Conservation (phyloP, 53 echinoderm and acorn worm genomes). For the Henricia sp. region DNA sequence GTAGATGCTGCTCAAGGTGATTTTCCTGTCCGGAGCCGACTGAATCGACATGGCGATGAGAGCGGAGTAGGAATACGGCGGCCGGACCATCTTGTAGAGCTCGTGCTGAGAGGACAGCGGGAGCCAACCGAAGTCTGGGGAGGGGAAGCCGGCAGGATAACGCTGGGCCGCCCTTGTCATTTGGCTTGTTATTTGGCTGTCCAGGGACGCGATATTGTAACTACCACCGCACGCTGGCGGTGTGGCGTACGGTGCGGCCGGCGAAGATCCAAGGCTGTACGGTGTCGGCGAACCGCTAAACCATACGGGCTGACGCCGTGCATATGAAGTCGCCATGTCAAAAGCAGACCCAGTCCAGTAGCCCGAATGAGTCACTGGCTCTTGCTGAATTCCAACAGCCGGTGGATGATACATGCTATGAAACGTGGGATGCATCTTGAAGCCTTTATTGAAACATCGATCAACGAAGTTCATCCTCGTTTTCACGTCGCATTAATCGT, state of each 20-base stretch:
- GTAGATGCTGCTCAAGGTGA: constrained; percentile 96
- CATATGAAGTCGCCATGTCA: constrained; percentile 43
- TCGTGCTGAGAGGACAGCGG: constrained; percentile 87
- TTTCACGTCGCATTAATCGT: too few relatives aligned
- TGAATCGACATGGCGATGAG: constrained; percentile 99
- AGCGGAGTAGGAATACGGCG: constrained; percentile 97
- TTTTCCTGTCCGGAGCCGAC: constrained; percentile 75
- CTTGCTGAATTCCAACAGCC: constrained; percentile 35
- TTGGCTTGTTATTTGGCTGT: too few relatives aligned
- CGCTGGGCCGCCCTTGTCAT: constrained; percentile 5
- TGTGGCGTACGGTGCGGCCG: constrained; percentile 38
- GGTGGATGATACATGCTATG: constrained; percentile 50
- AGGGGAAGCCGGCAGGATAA: constrained; percentile 28
- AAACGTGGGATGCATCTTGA: constrained; percentile 34
- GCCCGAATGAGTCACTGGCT: constrained; percentile 8
- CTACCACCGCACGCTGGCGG: constrained; percentile 33
- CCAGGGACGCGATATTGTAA: constrained; percentile 22
- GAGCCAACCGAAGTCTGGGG: constrained; percentile 82
- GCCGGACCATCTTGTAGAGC: constrained; percentile 91
- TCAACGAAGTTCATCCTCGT: neutral
- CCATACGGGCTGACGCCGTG: constrained; percentile 54
- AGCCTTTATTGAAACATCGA: neutral
- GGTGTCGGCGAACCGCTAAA: constrained; percentile 32
- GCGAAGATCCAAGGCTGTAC: constrained; percentile 18
- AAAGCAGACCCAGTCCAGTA: constrained; percentile 30